Evolutionary conservation across 2,113 vertebrate genomes (phyloP).

Genomic region (Thamnaconus septentrionalis): DNA sequence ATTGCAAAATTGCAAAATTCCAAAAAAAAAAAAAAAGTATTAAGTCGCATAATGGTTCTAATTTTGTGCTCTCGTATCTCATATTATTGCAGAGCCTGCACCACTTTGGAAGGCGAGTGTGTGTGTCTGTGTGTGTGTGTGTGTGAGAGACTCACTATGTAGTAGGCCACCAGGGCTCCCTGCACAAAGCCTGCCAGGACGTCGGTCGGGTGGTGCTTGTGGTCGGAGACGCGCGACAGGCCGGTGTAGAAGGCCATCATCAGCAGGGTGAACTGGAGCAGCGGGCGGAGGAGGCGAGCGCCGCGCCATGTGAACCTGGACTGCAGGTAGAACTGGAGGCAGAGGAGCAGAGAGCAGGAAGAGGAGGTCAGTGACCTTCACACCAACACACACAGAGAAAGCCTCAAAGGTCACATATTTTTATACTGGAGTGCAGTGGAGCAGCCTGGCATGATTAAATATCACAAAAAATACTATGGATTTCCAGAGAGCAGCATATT

Average conservation of each 20-base stretch:
- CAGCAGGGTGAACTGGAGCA: slow-evolving; percentile 94
- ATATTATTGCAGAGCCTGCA: too few species aligned
- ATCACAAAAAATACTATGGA: too few species aligned
- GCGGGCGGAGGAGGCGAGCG: slow-evolving; percentile 89
- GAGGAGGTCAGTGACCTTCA: not conserved
- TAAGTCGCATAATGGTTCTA: too few species aligned
- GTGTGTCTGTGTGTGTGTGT: too few species aligned
- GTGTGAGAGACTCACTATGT: slow-evolving; percentile 61
- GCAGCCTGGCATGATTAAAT: too few species aligned
- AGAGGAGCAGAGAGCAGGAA: slow-evolving; percentile 3
- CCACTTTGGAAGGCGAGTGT: not conserved
- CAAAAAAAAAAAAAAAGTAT: not conserved
- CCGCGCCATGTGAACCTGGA: slow-evolving; percentile 96
- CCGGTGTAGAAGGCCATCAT: slow-evolving; percentile 99
- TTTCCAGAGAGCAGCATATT: too few species aligned
- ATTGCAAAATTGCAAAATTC: slow-evolving; percentile 1
- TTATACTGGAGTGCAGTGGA: too few species aligned
- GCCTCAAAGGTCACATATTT: too few species aligned
- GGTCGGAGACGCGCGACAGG: slow-evolving; percentile 90
- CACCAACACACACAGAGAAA: not conserved
- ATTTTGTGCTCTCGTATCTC: too few species aligned
- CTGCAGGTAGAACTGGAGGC: slow-evolving; percentile 90
- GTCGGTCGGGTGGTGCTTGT: slow-evolving; percentile 94
- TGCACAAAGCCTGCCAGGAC: slow-evolving; percentile 93
- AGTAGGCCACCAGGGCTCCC: slow-evolving; percentile 91